phyloP scores from a whole-genome alignment of 2,797 vertebrate genomes.

The Cirrhinus molitorella region DNA sequence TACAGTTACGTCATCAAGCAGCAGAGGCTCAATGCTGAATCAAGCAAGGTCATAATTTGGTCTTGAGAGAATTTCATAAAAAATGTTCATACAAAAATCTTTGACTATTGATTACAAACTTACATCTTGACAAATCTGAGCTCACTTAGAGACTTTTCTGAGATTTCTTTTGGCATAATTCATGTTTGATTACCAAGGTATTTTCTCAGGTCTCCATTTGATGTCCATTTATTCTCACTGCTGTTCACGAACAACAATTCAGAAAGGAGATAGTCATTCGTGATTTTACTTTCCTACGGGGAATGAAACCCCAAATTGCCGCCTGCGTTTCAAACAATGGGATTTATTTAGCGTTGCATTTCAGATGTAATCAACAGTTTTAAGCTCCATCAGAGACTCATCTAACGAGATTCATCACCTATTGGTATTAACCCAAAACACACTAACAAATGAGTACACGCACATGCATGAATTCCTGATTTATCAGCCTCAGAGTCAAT shows the following conservation, averaged over 20 bases:
- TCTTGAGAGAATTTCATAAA: not conserved
- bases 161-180: not conserved
- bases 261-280: not conserved
- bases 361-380: conserved; percentile 45
- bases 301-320: conserved; percentile 3
- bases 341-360: conserved; percentile 25
- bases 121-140: not conserved
- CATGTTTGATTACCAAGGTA: too few relatives aligned
- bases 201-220: not conserved
- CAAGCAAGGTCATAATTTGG: not conserved
- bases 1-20: not conserved
- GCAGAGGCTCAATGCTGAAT: not conserved
- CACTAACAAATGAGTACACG: conserved; percentile 4
- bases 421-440: conserved; percentile 17
- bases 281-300: not conserved
- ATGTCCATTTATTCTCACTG: not conserved
- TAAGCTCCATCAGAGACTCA: conserved; percentile 38
- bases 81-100: not conserved
- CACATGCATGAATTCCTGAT: conserved; percentile 10
- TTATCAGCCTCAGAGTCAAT: conserved; percentile 2
- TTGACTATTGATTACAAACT: not conserved
- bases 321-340: conserved; percentile 29
- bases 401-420: conserved; percentile 1
- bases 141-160: not conserved
- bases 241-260: not conserved